A percentile compares a stretch with the other conserved stretches of the same genome.
Conservation (phyloP, 2,113 vertebrate species). For the Forbesichthys papilliferus region DNA sequence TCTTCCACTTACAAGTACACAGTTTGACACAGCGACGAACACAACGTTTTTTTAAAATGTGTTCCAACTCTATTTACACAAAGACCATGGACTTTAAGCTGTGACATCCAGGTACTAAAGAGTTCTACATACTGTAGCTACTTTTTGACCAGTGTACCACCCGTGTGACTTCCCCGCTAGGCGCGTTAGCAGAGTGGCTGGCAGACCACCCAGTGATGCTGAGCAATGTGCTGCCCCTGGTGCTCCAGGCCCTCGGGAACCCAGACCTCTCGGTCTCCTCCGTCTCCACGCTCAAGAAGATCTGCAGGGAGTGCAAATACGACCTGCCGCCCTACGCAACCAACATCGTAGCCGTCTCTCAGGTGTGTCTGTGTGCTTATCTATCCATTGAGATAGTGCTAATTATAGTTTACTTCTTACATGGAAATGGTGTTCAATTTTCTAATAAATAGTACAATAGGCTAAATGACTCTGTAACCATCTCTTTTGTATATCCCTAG, state of each 20-base stretch:
- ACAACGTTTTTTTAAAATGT: too few relatives aligned
- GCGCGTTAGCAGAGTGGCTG: slow-evolving; percentile 96
- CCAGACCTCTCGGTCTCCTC: slow-evolving; percentile 97
- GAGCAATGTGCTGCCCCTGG: slow-evolving; percentile 93
- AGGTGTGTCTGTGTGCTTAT: slow-evolving; percentile 74
- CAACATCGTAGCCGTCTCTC: slow-evolving; percentile 97
- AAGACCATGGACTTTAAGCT: too few relatives aligned
- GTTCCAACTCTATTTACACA: too few relatives aligned
- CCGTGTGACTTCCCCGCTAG: slow-evolving; percentile 60
- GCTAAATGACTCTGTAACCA: slow-evolving; percentile 5
- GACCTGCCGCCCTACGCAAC: slow-evolving; percentile 94
- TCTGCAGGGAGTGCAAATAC: slow-evolving; percentile 97
- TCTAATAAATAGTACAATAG: not conserved
- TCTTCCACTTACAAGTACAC: too few relatives aligned
- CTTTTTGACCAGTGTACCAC: not conserved
- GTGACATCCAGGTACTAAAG: too few relatives aligned
- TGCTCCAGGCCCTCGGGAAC: slow-evolving; percentile 95
- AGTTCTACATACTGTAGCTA: too few relatives aligned
- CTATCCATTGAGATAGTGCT: not conserved
- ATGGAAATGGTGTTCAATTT: slow-evolving; percentile 2
- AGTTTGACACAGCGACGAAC: too few relatives aligned
- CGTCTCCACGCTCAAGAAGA: slow-evolving; percentile 97
- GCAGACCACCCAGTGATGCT: slow-evolving; percentile 99
- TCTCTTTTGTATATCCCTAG: slow-evolving; percentile 65
- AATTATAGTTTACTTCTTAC: not conserved